Evolutionary conservation across 2,797 vertebrate species (phyloP), one percentile per base, ranked within the genome.

Genomic region (Enteromius thamalakanensis): DNA sequence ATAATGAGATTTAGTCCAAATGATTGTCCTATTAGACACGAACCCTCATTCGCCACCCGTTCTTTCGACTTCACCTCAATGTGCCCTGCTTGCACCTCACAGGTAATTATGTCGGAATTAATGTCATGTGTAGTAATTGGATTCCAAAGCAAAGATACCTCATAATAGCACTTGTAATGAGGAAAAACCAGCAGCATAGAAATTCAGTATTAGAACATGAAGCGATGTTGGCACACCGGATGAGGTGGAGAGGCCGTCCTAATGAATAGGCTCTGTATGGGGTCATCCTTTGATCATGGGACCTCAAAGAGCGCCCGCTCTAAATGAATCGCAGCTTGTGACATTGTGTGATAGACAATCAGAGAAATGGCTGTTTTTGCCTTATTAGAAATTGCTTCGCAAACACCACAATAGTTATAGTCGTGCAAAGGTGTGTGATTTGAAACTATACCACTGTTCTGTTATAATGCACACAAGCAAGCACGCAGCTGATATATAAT

Each of bases 21-120:
- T 93, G 85, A 93, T 93, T 91, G 92, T 89, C 89, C 91, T 92
- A 91, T 93, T 93, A 93, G 88, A 91, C 85, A 79, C 75, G 71
- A 85, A 65, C 86, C 74, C 80, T 82, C 84, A 71, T 87, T 86
- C 86, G 89, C 90, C 84, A 90, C 85, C 87, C 88, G 87, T 92
- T 91, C 87, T 82, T 91, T 91, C 89, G 85, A 92, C 90, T 92
- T 92, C 90, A 88, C 91, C 85, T 87, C 88, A 85, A 85, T 87
- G 87, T 89, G n/a, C 72, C 74, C 49, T 58, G 84, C 84, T 91
- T 90, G 89, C 84, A 92, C 89, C 90, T 91, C 84, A 71, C 88
- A 89, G 91, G 90, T 92, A 92, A 93, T 93, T 93, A 93, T 89
- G 91, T 86, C 81, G 89, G 89, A 92, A 93, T 92, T 93, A 93